These are phyloP conservation scores for Xiphorhynchus elegans DNA, from an alignment of 2,113 vertebrate species.

Conservation along the genomic window DNA sequence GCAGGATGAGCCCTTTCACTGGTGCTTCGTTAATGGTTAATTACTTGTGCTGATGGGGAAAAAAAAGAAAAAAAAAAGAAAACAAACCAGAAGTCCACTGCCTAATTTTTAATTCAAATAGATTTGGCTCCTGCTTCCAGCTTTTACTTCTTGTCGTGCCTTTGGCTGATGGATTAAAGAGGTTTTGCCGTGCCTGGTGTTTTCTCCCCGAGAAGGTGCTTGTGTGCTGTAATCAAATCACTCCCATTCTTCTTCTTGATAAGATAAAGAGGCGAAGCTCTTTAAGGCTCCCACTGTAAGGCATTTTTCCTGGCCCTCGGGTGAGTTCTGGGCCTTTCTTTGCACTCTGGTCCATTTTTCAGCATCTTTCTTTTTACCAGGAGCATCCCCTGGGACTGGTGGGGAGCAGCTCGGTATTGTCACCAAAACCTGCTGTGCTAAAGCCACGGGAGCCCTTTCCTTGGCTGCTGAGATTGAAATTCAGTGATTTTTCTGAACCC, in stretches of 20 bases:
- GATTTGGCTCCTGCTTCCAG: constrained; percentile 19
- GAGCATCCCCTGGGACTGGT: neutral
- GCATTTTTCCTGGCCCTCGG: neutral
- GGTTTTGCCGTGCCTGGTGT: neutral
- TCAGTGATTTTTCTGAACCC: neutral
- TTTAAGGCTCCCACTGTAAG: neutral
- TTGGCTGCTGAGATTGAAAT: neutral
- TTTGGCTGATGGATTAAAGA: constrained; percentile 27
- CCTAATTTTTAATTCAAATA: neutral
- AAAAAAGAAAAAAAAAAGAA: too few species aligned
- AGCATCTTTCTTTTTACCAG: neutral
- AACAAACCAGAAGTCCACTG: neutral
- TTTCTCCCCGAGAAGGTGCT: neutral
- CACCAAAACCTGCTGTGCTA: neutral
- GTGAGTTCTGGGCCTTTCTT: constrained; percentile 11
- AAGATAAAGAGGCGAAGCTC: constrained; percentile 39
- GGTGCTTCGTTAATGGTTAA: neutral
- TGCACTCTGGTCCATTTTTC: constrained; percentile 6
- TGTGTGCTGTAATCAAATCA: constrained; percentile 11
- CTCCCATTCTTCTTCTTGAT: constrained; percentile 52
- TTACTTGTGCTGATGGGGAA: accelerated
- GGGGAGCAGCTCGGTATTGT: neutral
- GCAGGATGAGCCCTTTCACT: accelerated
- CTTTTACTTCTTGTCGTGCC: neutral
- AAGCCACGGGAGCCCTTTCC: accelerated